Evolutionary conservation across 1,140 invertebrate genomes (phyloP), one percentile per base, ranked within the genome.

Genomic region (Bombus ignitus): DNA sequence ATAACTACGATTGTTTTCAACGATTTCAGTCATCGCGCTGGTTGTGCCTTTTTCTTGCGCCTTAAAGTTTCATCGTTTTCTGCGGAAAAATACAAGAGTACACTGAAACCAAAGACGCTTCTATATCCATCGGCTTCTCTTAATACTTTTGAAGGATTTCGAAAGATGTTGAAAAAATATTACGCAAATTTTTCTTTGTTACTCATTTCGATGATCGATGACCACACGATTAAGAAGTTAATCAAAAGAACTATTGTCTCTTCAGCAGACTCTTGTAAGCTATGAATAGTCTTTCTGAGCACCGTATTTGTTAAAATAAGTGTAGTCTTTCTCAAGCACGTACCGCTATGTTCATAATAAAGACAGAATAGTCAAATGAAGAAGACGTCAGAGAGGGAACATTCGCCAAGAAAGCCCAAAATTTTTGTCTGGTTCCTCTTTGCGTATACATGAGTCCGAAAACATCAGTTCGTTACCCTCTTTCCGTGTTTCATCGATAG

Each of bases 21-120:
- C 73, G 62, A 89, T 57, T 89, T 89, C 88, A 89, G 88, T 89
- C 88, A 80, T 87, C 81, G 84, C 84, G 80, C 71, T 47, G 53
- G 44, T 75, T 62, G 65, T 37, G 32, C 18, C 22, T 42, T 32
- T 74, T n/a, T 18, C n/a, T 25, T 28, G 84, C 81, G 88, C 59
- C 79, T 68, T 73, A 86, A 53, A 68, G 88, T 73, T 35, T 83
- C 82, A 83, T 83, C 72, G 73, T 32, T 35, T 35, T 65, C 12
- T 39, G 68, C 70, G 62, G 77, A 42, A 65, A 57, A 53, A 28
- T 71, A 80, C 71, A 68, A 89, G 88, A 88, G 86, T 62, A 73
- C 53, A 82, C 75, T 68, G 68, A 81, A 89, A 59, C 22, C 6
- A n/a, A 6, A 59, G 8, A 32, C 13, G 39, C 71, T 44, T 44